Evolutionary conservation across 2,888 invertebrate genomes (phyloP).

Genomic region (Megaustenia siamemsis): DNA sequence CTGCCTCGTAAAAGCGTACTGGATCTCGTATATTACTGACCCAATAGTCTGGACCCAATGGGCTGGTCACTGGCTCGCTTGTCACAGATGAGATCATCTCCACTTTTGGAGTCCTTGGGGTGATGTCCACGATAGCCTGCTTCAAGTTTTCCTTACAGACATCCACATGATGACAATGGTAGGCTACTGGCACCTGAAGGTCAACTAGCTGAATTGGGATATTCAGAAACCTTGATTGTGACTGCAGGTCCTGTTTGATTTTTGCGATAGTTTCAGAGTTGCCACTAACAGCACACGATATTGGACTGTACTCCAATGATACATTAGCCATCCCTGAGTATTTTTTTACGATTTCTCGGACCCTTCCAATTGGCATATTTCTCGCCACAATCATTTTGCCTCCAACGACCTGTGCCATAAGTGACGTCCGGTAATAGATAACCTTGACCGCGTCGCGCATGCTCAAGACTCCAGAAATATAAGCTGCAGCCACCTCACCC

Average conservation of each 20-base stretch:
- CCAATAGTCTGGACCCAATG: slow-evolving; percentile 65
- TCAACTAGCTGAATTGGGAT: slow-evolving; percentile 56
- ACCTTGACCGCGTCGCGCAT: slow-evolving; percentile 65
- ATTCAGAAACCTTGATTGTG: slow-evolving; percentile 17
- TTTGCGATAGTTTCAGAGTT: slow-evolving; percentile 55
- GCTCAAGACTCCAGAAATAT: slow-evolving; percentile 59
- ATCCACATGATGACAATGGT: slow-evolving; percentile 66
- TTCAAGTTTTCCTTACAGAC: slow-evolving; percentile 57
- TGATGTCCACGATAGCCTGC: slow-evolving; percentile 53
- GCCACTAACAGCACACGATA: slow-evolving; percentile 61
- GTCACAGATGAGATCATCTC: slow-evolving; percentile 67
- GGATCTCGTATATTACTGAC: slow-evolving; percentile 64
- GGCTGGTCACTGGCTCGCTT: slow-evolving; percentile 53
- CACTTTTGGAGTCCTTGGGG: slow-evolving; percentile 46
- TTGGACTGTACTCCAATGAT: slow-evolving; percentile 60
- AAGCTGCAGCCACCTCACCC: slow-evolving; percentile 70
- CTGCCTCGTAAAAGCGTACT: slow-evolving; percentile 64
- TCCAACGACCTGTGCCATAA: slow-evolving; percentile 59
- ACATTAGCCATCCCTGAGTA: slow-evolving; percentile 52
- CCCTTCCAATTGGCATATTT: slow-evolving; percentile 53
- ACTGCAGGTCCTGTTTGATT: slow-evolving; percentile 55
- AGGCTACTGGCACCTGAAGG: slow-evolving; percentile 66
- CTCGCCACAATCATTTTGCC: slow-evolving; percentile 67
- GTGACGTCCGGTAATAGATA: slow-evolving; percentile 64
- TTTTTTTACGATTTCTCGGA: slow-evolving; percentile 55